A percentile compares a stretch with the other conserved stretches of the same genome.
phyloP scores from a whole-genome alignment of 2,797 vertebrate genomes.

The Mormyrus hasselquistii region DNA sequence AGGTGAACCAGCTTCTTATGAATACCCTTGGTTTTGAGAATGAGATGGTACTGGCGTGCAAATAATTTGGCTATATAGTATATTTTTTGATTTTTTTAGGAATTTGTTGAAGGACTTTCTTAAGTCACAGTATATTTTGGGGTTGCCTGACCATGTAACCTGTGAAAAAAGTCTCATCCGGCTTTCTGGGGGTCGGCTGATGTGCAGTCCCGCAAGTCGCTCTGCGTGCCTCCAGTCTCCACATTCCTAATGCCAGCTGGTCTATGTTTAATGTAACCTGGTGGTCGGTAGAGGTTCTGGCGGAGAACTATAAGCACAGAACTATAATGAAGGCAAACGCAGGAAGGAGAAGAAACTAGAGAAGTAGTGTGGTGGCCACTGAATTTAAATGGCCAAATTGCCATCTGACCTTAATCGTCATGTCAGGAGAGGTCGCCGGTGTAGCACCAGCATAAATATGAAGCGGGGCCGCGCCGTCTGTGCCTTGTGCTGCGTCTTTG shows the following conservation, averaged over 20 bases:
- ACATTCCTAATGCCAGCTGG: slow-evolving; percentile 20
- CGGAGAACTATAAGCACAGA: not conserved
- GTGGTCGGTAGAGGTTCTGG: not conserved
- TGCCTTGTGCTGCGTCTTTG: not conserved
- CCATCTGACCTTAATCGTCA: not conserved
- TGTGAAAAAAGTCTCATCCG: slow-evolving; percentile 15
- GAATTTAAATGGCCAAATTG: not conserved
- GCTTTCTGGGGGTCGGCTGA: not conserved
- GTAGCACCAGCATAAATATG: not conserved
- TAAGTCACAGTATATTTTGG: not conserved
- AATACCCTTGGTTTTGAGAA: not conserved
- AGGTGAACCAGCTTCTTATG: not conserved
- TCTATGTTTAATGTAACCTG: slow-evolving; percentile 18
- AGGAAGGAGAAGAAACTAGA: not conserved
- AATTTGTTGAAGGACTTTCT: not conserved
- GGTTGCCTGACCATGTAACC: not conserved
- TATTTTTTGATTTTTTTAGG: not conserved
- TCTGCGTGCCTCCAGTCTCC: not conserved
- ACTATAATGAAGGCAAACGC: not conserved
- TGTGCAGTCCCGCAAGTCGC: not conserved
- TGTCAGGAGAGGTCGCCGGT: not conserved
- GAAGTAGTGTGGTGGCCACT: not conserved
- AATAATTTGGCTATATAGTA: not conserved
- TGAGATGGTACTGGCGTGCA: not conserved
- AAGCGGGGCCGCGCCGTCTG: not conserved